These are phyloP conservation scores for Malachius bipustulatus DNA, from an alignment of 2,888 invertebrate species.

Conservation along the genomic window DNA sequence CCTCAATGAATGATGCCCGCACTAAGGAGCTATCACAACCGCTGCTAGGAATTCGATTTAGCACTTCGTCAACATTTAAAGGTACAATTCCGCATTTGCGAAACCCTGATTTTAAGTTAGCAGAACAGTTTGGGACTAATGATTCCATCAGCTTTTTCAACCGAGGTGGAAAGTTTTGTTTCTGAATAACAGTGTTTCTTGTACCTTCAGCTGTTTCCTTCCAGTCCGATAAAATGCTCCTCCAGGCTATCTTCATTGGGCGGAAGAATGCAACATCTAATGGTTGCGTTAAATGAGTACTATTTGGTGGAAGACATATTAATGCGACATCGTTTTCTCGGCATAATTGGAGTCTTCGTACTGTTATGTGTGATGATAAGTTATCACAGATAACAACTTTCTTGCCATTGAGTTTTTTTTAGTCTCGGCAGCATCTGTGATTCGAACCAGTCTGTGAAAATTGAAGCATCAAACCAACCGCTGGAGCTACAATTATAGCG, in stretches of 20 bases:
- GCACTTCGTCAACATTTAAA: too few species aligned
- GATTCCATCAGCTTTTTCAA: neutral
- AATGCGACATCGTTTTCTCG: neutral
- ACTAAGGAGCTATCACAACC: too few species aligned
- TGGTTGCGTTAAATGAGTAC: slow-evolving; percentile 2
- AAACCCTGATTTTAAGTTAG: neutral
- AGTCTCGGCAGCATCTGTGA: slow-evolving; percentile 3
- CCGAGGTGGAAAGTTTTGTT: neutral
- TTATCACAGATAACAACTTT: neutral
- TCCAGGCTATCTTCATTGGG: neutral
- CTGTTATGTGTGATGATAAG: slow-evolving; percentile 1
- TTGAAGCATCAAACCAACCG: slow-evolving; percentile 2
- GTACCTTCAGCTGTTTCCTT: neutral
- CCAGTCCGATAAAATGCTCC: neutral
- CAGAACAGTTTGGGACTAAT: neutral
- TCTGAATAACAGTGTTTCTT: neutral
- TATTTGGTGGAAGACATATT: slow-evolving; percentile 1
- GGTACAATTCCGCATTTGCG: neutral
- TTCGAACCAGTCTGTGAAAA: neutral
- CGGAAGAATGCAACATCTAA: slow-evolving; percentile 1
- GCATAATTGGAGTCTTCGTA: neutral
- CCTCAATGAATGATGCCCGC: too few species aligned
- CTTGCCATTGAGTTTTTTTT: slow-evolving; percentile 1
- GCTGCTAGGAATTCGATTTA: too few species aligned
- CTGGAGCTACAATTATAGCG: neutral